phyloP scores from a whole-genome alignment of 2,113 vertebrate genomes.

The Podarcis raffonei region DNA sequence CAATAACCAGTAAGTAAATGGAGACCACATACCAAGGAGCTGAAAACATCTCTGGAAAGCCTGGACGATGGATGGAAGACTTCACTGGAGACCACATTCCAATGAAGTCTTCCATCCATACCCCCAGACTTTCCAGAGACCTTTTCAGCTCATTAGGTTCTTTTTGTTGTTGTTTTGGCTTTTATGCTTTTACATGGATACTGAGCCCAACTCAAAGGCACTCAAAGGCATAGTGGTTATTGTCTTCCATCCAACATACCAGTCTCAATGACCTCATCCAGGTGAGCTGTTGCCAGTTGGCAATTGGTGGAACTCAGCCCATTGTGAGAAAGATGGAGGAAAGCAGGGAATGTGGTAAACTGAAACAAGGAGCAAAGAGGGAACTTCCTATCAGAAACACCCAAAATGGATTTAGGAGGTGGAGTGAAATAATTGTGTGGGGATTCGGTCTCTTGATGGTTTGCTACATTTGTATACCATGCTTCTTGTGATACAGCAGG shows the following conservation, averaged over 20 bases:
- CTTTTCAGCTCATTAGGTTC: background rate
- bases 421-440: background rate
- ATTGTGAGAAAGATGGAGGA: background rate
- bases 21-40: too few relatives aligned
- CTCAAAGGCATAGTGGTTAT: background rate
- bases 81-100: background rate
- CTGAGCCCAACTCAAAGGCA: background rate
- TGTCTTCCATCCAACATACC: background rate
- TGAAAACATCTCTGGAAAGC: too few relatives aligned
- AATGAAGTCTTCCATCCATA: background rate
- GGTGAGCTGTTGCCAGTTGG: background rate
- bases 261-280: background rate
- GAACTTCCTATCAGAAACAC: background rate
- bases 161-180: background rate
- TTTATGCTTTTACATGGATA: background rate
- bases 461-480: background rate
- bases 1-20: too few relatives aligned
- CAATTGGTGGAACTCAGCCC: background rate
- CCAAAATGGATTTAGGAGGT: background rate
- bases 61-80: too few relatives aligned
- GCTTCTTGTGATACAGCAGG: background rate
- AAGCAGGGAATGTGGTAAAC: background rate
- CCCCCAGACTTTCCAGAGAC: background rate
- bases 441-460: background rate
- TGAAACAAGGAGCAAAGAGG: background rate